Base-by-base conservation (phyloP, 2,113 vertebrate species). In the Lampris megalopsis region DNA sequence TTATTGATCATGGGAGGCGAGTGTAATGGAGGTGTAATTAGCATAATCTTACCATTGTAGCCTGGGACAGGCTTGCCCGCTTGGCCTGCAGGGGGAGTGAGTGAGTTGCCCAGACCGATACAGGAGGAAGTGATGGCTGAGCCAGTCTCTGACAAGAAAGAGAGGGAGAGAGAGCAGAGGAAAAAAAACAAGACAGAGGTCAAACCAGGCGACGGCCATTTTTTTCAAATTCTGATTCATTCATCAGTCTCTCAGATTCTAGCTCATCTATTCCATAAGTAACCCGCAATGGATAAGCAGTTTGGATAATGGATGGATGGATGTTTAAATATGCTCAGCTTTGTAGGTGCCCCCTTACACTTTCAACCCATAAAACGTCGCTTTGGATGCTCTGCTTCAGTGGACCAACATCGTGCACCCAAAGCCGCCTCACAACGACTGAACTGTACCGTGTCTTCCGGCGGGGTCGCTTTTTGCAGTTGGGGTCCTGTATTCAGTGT, bases 61-160 rank as follows among this genome's bases (percentile, higher is more conserved):
- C 98, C 97, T 58, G 98, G 98, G 49, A 99, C 97, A 4, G 96
- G 90, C 87, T 95, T 97, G 53, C 98, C 98, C 66, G 97, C 95
- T 89, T 98, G 97, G 40, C 98, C 98, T 1, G 95, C 92, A 74
- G 97, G 97, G 81, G 98, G 97, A 6, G 92, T 90, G 71, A 95
- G 92, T 2, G 96, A 95, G 88, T 95, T 96, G 48, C 96, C 97
- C 83, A 99, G 91, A 63, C 98, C 98, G 3, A 97, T 36, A 9
- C 97, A 99, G 0, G 97, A 95, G 9, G 97, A 94, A 3, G 96
- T 97, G 82, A 99, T 98, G 65, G 98, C 81, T 37, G 98, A 99
- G 88, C 98, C 98, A 3, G 96, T 97, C 91, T 99, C 98, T 99
- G 82, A 52, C 8, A 11, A 11, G n/a, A 54, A 36, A 41, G 41